Percentiles rank a stretch among this genome's conserved stretches.
Conservation (phyloP, 2,113 vertebrate species). For the Conger conger region DNA sequence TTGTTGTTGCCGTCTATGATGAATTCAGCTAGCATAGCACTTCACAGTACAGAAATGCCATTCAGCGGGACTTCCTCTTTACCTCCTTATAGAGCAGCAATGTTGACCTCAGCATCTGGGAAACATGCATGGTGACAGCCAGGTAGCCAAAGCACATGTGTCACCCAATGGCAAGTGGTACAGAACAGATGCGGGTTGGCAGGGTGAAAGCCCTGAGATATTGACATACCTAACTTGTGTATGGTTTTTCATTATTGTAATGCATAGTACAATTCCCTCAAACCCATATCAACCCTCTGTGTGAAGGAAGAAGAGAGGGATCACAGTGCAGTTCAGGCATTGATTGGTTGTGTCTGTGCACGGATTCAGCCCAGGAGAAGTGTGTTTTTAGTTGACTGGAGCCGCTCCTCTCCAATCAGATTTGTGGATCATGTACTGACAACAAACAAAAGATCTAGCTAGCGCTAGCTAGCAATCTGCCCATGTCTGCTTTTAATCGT, state of each 20-base stretch:
- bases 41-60: no score
- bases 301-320: neutral
- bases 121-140: no score
- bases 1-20: no score
- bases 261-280: neutral
- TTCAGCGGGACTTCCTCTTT: no score
- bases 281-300: neutral
- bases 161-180: no score
- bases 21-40: no score
- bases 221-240: neutral
- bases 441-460: constrained; percentile 78
- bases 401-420: constrained; percentile 66
- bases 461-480: constrained; percentile 23
- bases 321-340: constrained; percentile 27
- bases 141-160: no score
- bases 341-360: constrained; percentile 41
- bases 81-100: no score
- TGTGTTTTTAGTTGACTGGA: constrained; percentile 59
- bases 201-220: no score
- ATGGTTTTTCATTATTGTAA: neutral
- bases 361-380: constrained; percentile 47
- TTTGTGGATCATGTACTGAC: constrained; percentile 58
- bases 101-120: no score
- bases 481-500: constrained; percentile 32
- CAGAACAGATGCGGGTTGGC: no score